Evolutionary conservation across 2,888 invertebrate genomes (phyloP).

Genomic region (Apamea crenata): DNA sequence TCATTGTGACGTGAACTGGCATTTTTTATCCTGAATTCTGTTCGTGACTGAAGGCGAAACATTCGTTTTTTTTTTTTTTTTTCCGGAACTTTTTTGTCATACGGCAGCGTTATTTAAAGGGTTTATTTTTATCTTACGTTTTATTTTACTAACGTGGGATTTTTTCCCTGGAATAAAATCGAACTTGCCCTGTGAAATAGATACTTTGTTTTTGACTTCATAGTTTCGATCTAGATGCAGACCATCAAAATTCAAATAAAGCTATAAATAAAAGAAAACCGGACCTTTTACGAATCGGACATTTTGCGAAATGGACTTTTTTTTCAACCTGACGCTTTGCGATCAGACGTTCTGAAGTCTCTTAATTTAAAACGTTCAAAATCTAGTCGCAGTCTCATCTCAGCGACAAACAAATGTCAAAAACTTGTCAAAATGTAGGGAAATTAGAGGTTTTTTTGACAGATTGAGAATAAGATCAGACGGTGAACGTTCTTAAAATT

Average conservation of each 20-base stretch:
- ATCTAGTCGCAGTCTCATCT: no score
- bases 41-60: conserved; percentile 12
- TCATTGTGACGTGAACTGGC: conserved; percentile 42
- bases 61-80: conserved; percentile 30
- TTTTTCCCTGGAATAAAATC: not conserved
- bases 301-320: not conserved
- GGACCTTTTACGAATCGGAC: not conserved
- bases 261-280: not conserved
- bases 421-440: no score
- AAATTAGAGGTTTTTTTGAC: no score
- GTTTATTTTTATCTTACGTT: conserved; percentile 2
- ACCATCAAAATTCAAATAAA: not conserved
- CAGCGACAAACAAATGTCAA: no score
- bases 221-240: no score
- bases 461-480: no score
- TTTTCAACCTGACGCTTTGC: not conserved
- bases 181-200: no score
- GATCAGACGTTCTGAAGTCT: not conserved
- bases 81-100: not conserved
- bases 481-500: no score
- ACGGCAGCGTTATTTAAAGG: not conserved
- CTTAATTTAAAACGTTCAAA: no score
- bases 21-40: conserved; percentile 51
- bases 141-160: not conserved
- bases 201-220: not conserved